Percentiles rank a stretch among this genome's conserved stretches.
phyloP scores from a whole-genome alignment of 1,140 invertebrate genomes.

The Drosophila prosaltans region DNA sequence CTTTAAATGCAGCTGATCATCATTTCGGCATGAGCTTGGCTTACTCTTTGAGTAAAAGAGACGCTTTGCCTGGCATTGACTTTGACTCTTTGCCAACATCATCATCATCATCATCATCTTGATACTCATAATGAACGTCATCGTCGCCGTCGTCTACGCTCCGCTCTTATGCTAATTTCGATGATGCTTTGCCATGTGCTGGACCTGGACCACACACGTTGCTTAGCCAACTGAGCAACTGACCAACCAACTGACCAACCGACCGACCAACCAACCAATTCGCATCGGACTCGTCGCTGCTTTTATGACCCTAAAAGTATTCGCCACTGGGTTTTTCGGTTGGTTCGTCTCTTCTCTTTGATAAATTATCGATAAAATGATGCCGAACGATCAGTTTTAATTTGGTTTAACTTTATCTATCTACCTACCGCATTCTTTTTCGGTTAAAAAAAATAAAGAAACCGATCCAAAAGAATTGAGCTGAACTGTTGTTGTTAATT shows the following conservation, averaged over 20 bases:
- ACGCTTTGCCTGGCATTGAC: constrained; percentile 12
- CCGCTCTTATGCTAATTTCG: constrained; percentile 75
- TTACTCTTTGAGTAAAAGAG: constrained; percentile 30
- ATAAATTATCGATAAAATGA: constrained; percentile 82
- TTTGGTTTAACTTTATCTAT: constrained; percentile 63
- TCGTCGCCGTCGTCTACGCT: not conserved
- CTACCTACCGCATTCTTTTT: constrained; percentile 78
- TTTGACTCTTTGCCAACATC: constrained; percentile 12
- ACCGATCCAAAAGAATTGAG: constrained; percentile 16
- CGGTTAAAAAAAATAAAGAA: constrained; percentile 29
- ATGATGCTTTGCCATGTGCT: constrained; percentile 31
- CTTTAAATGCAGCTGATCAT: constrained; percentile 43
- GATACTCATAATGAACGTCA: constrained; percentile 15
- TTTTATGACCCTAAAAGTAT: constrained; percentile 62
- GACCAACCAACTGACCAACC: constrained; percentile 1
- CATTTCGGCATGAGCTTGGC: constrained; percentile 37
- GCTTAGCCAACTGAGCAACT: constrained; percentile 8
- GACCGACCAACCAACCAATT: constrained; percentile 8
- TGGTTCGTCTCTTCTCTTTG: constrained; percentile 37
- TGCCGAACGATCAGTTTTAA: constrained; percentile 76
- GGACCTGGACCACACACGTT: constrained; percentile 75
- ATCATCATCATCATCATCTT: constrained; percentile 16
- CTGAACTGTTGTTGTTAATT: constrained; percentile 64
- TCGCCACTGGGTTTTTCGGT: constrained; percentile 73
- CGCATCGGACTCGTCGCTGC: constrained; percentile 20